Evolutionary conservation across 2,888 invertebrate genomes (phyloP).

Genomic region (Panorpa germanica): DNA sequence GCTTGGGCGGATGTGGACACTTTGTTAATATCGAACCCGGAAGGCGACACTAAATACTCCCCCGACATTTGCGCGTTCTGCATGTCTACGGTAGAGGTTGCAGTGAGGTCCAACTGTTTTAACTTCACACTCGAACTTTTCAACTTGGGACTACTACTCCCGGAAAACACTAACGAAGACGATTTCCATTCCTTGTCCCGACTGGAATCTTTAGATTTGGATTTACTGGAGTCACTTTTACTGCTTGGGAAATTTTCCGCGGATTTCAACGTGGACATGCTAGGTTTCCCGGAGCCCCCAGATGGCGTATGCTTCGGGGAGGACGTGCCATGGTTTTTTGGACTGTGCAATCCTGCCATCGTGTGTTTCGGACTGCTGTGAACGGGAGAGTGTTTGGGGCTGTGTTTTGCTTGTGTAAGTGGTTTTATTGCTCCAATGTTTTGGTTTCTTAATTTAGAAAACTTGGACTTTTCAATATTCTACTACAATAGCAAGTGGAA

Average conservation of each 20-base stretch:
- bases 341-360: constrained; percentile 47
- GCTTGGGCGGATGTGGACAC: constrained; percentile 37
- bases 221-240: constrained; percentile 34
- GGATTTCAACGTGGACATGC: constrained; percentile 73
- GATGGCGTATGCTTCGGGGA: constrained; percentile 60
- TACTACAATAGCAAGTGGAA: too few species aligned
- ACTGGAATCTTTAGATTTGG: constrained; percentile 23
- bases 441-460: constrained; percentile 45
- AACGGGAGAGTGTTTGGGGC: constrained; percentile 60
- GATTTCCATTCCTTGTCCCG: constrained; percentile 34
- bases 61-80: constrained; percentile 24
- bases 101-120: constrained; percentile 43
- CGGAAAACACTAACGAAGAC: constrained; percentile 32
- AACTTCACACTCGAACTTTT: constrained; percentile 45
- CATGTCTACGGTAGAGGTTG: constrained; percentile 24
- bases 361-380: constrained; percentile 57
- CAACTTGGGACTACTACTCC: constrained; percentile 41
- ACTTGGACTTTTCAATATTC: too few species aligned
- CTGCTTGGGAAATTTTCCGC: constrained; percentile 54
- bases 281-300: constrained; percentile 63
- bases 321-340: constrained; percentile 53
- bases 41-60: constrained; percentile 28
- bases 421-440: constrained; percentile 32
- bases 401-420: constrained; percentile 34
- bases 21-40: constrained; percentile 37